phyloP scores from a whole-genome alignment of 2,113 vertebrate species.

The Regulus satrapa region DNA sequence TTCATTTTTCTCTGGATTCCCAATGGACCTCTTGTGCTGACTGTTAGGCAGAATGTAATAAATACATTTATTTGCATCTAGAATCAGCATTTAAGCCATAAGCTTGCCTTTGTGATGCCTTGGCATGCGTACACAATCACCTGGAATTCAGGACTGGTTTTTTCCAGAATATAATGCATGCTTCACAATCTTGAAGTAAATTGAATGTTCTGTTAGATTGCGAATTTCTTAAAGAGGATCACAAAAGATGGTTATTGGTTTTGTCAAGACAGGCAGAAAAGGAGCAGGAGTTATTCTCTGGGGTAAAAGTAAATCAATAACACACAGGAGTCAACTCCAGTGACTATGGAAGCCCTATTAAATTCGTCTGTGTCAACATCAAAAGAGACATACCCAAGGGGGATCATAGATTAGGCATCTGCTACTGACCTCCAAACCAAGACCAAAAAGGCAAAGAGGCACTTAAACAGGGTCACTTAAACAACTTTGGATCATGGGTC shows the following conservation, averaged over 20 bases:
- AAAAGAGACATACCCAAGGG: not conserved
- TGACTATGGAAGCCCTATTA: fast-evolving
- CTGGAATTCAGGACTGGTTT: not conserved
- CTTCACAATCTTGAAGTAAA: not conserved
- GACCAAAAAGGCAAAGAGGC: not conserved
- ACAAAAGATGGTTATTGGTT: not conserved
- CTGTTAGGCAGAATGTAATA: not conserved
- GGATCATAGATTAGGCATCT: not conserved
- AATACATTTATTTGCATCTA: not conserved
- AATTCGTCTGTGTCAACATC: not conserved
- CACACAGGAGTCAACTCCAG: not conserved
- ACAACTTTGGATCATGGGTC: not conserved
- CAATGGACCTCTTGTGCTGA: not conserved
- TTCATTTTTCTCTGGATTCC: not conserved
- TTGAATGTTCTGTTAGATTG: not conserved
- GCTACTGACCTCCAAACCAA: not conserved
- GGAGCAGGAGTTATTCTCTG: fast-evolving
- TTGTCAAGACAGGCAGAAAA: not conserved
- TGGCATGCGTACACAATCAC: not conserved
- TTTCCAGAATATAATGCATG: not conserved
- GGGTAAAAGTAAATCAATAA: not conserved
- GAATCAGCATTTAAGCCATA: not conserved
- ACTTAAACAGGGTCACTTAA: not conserved
- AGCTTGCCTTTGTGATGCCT: not conserved
- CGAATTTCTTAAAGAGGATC: not conserved